These are phyloP conservation scores for Apodemus sylvaticus DNA, from an alignment of 2,113 vertebrate genomes.

Conservation along the genomic window DNA sequence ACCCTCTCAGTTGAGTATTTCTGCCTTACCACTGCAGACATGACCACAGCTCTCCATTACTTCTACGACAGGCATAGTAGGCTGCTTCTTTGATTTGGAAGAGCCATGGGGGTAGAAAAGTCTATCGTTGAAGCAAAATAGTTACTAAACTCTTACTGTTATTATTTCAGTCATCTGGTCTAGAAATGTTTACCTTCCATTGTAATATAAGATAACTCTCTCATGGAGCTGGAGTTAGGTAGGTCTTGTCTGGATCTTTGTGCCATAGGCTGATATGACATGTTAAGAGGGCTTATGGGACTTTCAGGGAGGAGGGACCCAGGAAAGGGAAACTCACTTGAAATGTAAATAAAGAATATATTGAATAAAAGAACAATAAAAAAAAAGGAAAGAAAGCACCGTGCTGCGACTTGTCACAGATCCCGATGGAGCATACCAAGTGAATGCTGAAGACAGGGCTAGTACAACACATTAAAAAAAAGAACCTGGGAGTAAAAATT, in stretches of 20 bases:
- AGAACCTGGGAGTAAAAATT: neutral
- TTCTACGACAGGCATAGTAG: neutral
- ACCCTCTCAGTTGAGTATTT: neutral
- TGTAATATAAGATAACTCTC: neutral
- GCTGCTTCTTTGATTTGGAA: neutral
- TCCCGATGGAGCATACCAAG: too few species aligned
- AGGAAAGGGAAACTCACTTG: too few species aligned
- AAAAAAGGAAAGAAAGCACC: too few species aligned
- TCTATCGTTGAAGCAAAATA: neutral
- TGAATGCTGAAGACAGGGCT: too few species aligned
- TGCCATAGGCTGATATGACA: neutral
- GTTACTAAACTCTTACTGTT: neutral
- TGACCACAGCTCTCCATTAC: neutral
- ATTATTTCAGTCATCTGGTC: neutral
- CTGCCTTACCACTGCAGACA: neutral
- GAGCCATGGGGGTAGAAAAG: neutral
- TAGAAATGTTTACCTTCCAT: neutral
- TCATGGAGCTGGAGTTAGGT: neutral
- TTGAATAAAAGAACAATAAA: too few species aligned
- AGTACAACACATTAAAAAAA: too few species aligned
- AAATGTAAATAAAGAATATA: too few species aligned
- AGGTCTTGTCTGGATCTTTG: neutral
- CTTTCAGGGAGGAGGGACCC: too few species aligned
- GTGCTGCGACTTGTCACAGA: too few species aligned
- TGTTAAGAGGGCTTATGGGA: neutral